Evolutionary conservation across 2,888 invertebrate species (phyloP), one percentile per base, ranked within the genome.

Genomic region (Lasioglossum malachurum): DNA sequence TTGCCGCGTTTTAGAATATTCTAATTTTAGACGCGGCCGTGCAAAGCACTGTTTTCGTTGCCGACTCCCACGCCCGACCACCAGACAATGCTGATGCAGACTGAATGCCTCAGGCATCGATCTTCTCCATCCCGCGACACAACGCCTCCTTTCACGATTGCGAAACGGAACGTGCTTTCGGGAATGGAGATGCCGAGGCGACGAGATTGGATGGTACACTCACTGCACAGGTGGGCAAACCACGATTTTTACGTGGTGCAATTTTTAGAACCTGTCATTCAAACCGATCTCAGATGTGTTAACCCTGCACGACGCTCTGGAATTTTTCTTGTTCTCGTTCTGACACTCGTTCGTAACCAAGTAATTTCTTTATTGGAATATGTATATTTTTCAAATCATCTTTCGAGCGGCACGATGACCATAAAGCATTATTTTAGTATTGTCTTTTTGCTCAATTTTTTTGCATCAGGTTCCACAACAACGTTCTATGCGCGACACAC

Each of bases 1-100:
- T 44, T 27, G 60, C 19, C 76, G 64, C 72, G 78, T 78, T 78
- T 72, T 72, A 41, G 69, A 72, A 72, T 78, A 72, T 78, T 78
- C 78, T 57, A 72, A 72, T 78, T 77, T 77, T 77, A 77, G 77
- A 53, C 53, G 16, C 46, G 35, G 46, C 12, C 67, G 31, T 23
- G 64, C 46, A 69, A 69, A 46, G 46, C 31, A 67, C 46, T 41
- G 77, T 67, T 69, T 67, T 77, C 67, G 67, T n/a, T 16, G 35
- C 46, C 14, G 67, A n/a, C 77, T 67, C 77, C 77, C 77, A 69
- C 77, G 77, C n/a, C 67, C 44, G n/a, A 16, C 16, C 14, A 12
- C 35, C n/a, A 35, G 67, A 77, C 77, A 77, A 77, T 77, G 67
- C 44, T 12, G 44, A 46, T 31, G 64, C n/a, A 12, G 38, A n/a